Base-by-base conservation (phyloP, 2,113 vertebrate genomes). In the Rhinoderma darwinii region DNA sequence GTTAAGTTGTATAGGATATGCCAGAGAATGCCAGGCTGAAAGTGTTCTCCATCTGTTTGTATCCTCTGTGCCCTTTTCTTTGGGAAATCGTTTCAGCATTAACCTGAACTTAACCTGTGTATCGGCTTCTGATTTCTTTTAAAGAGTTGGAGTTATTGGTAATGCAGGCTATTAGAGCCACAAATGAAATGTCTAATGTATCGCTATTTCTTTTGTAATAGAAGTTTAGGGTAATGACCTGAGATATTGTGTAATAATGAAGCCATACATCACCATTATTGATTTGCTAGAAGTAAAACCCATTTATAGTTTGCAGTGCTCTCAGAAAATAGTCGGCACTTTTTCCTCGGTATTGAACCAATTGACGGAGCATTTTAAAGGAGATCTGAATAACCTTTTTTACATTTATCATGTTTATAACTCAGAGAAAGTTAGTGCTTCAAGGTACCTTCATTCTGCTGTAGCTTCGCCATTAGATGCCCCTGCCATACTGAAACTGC, bases 211-310 rank as follows among this genome's bases (percentile, higher is more conserved):
- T 27, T 61, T 37, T 61, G 18, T 81, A 81, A 81, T 81, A 61
- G 51, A 81, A 61, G 54, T 81, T 81, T 81, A 81, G 51, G 78
- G 78, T 81, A 81, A 81, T 81, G 78, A 81, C 78, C 78, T 81
- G 78, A 41, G 78, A 81, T 39, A 81, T 61, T 81, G 51, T 51
- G 35, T n/a, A 81, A 41, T 81, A 81, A 81, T 81, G 78, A 81
- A 56, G 35, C 78, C 25, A 81, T 81, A 81, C 41, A 81, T 81
- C 51, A 81, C 51, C 3, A 22, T 37, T 81, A 61, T 59, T 56
- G 78, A 41, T 56, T 81, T 81, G 8, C 50, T 61, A 41, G 35
- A 81, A 56, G 37, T 81, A 72, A 72, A 72, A 61, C 37, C 61
- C 20, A 59, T 61, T 81, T 81, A 8, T 81, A 61, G 35, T 61